Conservation (phyloP, 1,140 invertebrate species). For the Drosophila nebulosa region DNA sequence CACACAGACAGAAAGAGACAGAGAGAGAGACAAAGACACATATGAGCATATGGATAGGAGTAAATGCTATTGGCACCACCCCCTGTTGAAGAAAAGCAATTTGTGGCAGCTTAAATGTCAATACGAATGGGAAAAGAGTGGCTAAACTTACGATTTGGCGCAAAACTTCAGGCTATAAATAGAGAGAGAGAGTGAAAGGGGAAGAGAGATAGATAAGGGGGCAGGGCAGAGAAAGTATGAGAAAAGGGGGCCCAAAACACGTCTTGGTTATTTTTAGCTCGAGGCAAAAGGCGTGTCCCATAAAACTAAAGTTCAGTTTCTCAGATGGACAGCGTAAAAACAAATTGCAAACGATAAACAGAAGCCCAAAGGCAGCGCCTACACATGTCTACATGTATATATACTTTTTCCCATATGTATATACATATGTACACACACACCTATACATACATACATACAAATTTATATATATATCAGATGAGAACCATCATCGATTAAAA, state of each 20-base stretch:
- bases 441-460: neutral
- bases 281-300: conserved; percentile 33
- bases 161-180: conserved; percentile 56
- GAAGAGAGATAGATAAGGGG: neutral
- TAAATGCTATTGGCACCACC: conserved; percentile 22
- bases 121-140: conserved; percentile 27
- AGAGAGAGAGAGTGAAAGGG: conserved; percentile 9
- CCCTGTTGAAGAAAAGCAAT: conserved; percentile 53
- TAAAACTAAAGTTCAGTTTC: conserved; percentile 68
- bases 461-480: too few relatives aligned
- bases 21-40: neutral
- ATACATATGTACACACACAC: neutral
- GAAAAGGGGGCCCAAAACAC: conserved; percentile 27
- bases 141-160: conserved; percentile 30
- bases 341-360: conserved; percentile 77
- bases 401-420: neutral
- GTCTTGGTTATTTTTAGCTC: conserved; percentile 59
- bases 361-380: conserved; percentile 27
- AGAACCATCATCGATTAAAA: neutral
- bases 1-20: neutral
- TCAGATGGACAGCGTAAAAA: conserved; percentile 59
- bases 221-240: too few relatives aligned
- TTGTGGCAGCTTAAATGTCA: conserved; percentile 74
- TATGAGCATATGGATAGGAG: conserved; percentile 25
- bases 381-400: conserved; percentile 29